Evolutionary conservation across 2,797 vertebrate species (phyloP).

Genomic region (Diglossa cyanea): DNA sequence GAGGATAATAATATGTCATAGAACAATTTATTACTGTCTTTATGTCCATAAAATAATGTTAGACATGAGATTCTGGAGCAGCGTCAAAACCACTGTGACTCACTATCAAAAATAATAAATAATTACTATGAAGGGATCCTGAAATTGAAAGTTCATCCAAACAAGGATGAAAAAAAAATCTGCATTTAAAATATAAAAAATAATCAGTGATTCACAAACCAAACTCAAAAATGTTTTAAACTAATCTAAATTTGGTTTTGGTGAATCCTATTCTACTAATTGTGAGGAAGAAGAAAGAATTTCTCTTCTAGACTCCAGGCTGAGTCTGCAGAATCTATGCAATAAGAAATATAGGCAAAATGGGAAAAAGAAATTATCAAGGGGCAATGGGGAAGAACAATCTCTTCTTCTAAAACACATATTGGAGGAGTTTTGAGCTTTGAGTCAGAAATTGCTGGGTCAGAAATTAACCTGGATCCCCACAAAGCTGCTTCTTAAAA

Average conservation of each 20-base stretch:
- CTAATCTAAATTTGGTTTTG: neutral
- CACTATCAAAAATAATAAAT: neutral
- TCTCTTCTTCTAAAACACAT: neutral
- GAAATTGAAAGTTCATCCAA: neutral
- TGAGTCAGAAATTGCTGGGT: neutral
- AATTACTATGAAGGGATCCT: neutral
- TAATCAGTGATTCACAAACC: neutral
- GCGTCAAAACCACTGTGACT: neutral
- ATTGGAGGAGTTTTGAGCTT: neutral
- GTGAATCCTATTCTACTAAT: neutral
- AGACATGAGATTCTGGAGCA: neutral
- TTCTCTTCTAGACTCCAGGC: neutral
- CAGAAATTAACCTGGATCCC: neutral
- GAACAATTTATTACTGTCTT: neutral
- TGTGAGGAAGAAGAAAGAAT: neutral
- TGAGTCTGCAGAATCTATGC: neutral
- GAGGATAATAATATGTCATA: neutral
- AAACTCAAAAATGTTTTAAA: neutral
- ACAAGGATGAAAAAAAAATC: neutral
- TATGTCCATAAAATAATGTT: neutral
- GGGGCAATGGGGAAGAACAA: neutral
- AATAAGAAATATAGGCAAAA: neutral
- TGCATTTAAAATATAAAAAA: neutral
- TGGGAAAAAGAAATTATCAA: neutral
- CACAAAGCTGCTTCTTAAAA: neutral